Percentiles rank a stretch among this genome's conserved stretches.
Evolutionary conservation across 2,797 vertebrate species (phyloP).

Genomic region (Phataginus tricuspis): DNA sequence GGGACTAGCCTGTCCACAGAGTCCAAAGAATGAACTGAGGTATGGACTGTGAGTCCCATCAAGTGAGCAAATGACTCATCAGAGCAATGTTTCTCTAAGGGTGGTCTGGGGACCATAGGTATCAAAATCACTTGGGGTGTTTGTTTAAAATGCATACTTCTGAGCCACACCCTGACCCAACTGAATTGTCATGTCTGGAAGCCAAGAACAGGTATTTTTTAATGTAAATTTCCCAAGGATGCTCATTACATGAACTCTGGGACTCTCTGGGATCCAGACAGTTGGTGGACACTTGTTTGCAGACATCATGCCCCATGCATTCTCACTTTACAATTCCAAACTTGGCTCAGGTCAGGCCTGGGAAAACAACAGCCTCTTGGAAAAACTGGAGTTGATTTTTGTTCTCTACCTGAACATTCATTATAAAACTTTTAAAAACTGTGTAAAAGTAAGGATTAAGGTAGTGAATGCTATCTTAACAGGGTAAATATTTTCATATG

Average conservation of each 20-base stretch:
- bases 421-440: not conserved
- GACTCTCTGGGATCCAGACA: not conserved
- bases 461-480: not conserved
- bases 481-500: not conserved
- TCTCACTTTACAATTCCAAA: not conserved
- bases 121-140: not conserved
- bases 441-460: not conserved
- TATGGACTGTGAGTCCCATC: not conserved
- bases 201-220: not conserved
- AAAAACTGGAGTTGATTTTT: not conserved
- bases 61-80: not conserved
- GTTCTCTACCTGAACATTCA: not conserved
- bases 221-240: not conserved
- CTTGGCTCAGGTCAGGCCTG: not conserved
- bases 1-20: accelerated
- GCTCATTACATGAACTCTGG: not conserved
- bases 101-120: accelerated
- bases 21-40: not conserved
- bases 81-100: not conserved
- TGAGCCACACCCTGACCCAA: not conserved
- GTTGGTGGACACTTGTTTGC: not conserved
- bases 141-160: not conserved
- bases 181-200: not conserved
- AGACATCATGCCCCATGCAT: not conserved
- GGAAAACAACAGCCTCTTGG: not conserved